Evolutionary conservation across 2,797 vertebrate species (phyloP).

Genomic region (Syngnathus rostellatus): DNA sequence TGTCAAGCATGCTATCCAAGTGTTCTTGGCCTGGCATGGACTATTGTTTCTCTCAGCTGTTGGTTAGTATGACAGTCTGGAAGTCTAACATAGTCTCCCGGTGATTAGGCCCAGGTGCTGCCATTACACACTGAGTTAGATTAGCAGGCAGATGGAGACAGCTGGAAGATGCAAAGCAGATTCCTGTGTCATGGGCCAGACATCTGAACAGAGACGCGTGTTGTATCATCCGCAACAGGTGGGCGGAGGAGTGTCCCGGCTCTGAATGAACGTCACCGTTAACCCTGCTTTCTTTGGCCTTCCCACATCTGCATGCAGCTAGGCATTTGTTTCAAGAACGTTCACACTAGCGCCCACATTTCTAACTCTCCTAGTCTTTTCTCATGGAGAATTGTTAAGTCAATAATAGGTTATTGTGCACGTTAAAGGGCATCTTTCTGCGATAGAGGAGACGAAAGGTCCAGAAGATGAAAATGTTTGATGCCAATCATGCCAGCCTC

Average conservation of each 20-base stretch:
- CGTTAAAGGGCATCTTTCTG: too few species aligned
- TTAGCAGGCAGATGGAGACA: slow-evolving; percentile 44
- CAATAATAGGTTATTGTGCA: too few species aligned
- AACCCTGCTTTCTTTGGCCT: neutral
- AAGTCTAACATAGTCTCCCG: slow-evolving; percentile 11
- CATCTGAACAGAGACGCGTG: slow-evolving; percentile 34
- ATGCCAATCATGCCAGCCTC: too few species aligned
- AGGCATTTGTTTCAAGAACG: neutral
- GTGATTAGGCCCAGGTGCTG: slow-evolving; percentile 26
- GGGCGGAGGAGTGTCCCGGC: slow-evolving; percentile 14
- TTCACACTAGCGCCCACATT: neutral
- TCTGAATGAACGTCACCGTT: slow-evolving; percentile 5
- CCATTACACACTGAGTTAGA: slow-evolving; percentile 32
- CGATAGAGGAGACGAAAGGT: too few species aligned
- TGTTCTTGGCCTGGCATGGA: neutral
- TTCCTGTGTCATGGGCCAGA: slow-evolving; percentile 37
- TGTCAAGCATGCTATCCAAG: neutral
- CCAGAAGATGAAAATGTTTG: too few species aligned
- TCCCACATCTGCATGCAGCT: slow-evolving; percentile 13
- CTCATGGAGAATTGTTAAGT: too few species aligned
- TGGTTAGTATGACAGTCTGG: neutral
- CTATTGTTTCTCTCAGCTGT: slow-evolving; percentile 16
- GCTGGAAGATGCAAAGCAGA: slow-evolving; percentile 19
- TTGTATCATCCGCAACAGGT: slow-evolving; percentile 39
- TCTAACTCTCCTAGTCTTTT: too few species aligned